Evolutionary conservation across 2,797 vertebrate species (phyloP).

Genomic region (Chelmon rostratus): DNA sequence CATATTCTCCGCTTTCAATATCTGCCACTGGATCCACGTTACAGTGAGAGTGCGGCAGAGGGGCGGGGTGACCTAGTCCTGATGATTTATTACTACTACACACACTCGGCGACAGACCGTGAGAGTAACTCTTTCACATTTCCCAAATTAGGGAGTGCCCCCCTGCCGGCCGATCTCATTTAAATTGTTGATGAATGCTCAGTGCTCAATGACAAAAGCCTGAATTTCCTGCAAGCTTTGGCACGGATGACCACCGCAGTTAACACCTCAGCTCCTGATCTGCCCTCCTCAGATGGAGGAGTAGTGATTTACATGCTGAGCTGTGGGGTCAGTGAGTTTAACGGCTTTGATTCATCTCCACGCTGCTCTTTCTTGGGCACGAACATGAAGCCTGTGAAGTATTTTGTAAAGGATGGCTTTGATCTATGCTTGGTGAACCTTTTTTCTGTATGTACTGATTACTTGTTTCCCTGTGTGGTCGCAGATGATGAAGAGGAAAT

Average conservation of each 20-base stretch:
- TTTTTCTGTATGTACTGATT: slow-evolving; percentile 28
- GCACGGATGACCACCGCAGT: slow-evolving; percentile 36
- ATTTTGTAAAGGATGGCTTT: not conserved
- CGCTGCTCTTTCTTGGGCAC: not conserved
- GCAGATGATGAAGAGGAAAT: slow-evolving; percentile 92
- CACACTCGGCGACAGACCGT: slow-evolving; percentile 36
- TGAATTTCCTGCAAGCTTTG: slow-evolving; percentile 43
- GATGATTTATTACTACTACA: slow-evolving; percentile 65
- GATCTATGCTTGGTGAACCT: not conserved
- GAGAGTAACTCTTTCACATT: slow-evolving; percentile 60
- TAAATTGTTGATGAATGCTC: slow-evolving; percentile 57
- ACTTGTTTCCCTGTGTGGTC: slow-evolving; percentile 52
- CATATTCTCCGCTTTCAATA: slow-evolving; percentile 20
- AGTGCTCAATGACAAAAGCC: slow-evolving; percentile 56
- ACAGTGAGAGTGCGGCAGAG: slow-evolving; percentile 64
- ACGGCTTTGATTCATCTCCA: slow-evolving; percentile 20
- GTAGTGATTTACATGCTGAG: slow-evolving; percentile 29
- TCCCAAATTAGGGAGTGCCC: slow-evolving; percentile 39
- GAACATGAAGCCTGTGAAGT: not conserved
- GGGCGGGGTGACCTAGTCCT: slow-evolving; percentile 54
- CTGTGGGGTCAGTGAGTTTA: slow-evolving; percentile 36
- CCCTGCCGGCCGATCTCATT: slow-evolving; percentile 36
- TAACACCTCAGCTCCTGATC: slow-evolving; percentile 32
- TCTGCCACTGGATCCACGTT: slow-evolving; percentile 55
- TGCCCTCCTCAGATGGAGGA: not conserved